Conservation (phyloP, 1,140 invertebrate species). For the Periplaneta americana region DNA sequence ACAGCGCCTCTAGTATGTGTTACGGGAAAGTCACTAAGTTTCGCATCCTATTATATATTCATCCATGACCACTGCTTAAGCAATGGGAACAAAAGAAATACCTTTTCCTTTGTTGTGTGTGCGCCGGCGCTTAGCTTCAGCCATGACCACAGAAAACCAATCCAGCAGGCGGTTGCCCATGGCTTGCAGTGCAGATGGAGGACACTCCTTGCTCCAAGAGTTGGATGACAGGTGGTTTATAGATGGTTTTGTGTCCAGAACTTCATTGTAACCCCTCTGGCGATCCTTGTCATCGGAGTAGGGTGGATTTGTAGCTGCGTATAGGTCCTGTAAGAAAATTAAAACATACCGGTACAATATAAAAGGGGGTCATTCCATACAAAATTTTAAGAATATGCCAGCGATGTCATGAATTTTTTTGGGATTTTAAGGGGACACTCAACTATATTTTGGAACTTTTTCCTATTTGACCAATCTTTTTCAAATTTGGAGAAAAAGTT, state of each 20-base stretch:
- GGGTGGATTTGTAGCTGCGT: slow-evolving; percentile 35
- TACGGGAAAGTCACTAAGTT: too few species aligned
- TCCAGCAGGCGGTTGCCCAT: slow-evolving; percentile 88
- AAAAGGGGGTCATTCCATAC: too few species aligned
- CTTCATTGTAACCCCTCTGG: slow-evolving; percentile 60
- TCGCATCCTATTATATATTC: too few species aligned
- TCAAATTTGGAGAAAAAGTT: too few species aligned
- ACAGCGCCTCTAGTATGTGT: too few species aligned
- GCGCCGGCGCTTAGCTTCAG: slow-evolving; percentile 58
- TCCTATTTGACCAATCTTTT: too few species aligned
- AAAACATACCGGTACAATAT: not conserved
- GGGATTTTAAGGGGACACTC: too few species aligned
- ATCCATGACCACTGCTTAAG: too few species aligned
- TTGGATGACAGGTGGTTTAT: slow-evolving; percentile 26
- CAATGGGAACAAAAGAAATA: too few species aligned
- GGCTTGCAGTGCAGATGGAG: slow-evolving; percentile 63
- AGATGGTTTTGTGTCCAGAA: slow-evolving; percentile 48
- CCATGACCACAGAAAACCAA: slow-evolving; percentile 91
- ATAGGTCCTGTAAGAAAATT: slow-evolving; percentile 37
- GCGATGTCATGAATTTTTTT: too few species aligned
- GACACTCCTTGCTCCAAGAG: slow-evolving; percentile 45
- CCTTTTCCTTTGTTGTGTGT: slow-evolving; percentile 40
- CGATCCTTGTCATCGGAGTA: slow-evolving; percentile 59
- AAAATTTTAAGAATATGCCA: too few species aligned
- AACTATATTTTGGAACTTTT: too few species aligned